Evolutionary conservation across 1,140 invertebrate genomes (phyloP).

Genomic region (Pogonognathellus flavescens): DNA sequence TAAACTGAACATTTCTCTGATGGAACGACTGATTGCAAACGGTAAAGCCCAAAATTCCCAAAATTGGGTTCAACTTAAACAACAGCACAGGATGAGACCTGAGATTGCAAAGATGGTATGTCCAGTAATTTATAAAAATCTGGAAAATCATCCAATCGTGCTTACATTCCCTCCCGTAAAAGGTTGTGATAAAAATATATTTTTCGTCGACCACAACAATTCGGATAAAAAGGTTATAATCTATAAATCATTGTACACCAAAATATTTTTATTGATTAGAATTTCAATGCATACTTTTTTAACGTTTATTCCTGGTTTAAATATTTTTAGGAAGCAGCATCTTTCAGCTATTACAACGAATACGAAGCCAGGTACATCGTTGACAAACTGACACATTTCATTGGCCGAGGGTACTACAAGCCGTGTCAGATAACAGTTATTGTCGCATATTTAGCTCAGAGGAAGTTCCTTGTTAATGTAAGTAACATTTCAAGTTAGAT

Average conservation of each 20-base stretch:
- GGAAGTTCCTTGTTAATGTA: constrained; percentile 32
- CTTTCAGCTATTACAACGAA: constrained; percentile 2
- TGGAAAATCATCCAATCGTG: constrained; percentile 64
- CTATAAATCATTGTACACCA: too few relatives aligned
- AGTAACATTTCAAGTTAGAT: background rate
- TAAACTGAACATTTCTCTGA: constrained; percentile 47
- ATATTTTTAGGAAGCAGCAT: constrained; percentile 2
- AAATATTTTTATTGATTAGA: too few relatives aligned
- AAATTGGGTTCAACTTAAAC: background rate
- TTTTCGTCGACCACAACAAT: constrained; percentile 75
- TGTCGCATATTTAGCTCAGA: constrained; percentile 24
- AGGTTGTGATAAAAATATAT: constrained; percentile 74
- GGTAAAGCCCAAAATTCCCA: background rate
- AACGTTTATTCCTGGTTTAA: too few relatives aligned
- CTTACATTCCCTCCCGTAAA: constrained; percentile 68
- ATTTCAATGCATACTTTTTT: too few relatives aligned
- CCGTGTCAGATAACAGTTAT: constrained; percentile 43
- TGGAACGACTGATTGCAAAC: background rate
- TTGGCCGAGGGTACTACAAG: background rate
- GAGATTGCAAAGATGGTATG: constrained; percentile 61
- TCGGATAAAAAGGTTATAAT: constrained; percentile 72
- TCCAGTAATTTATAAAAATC: constrained; percentile 62
- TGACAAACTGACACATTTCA: constrained; percentile 67
- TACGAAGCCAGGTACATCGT: constrained; percentile 67
- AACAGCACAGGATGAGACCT: constrained; percentile 65